Evolutionary conservation across 1,140 invertebrate genomes (phyloP), one percentile per base, ranked within the genome.

Genomic region (Lutraria rhynchaena): DNA sequence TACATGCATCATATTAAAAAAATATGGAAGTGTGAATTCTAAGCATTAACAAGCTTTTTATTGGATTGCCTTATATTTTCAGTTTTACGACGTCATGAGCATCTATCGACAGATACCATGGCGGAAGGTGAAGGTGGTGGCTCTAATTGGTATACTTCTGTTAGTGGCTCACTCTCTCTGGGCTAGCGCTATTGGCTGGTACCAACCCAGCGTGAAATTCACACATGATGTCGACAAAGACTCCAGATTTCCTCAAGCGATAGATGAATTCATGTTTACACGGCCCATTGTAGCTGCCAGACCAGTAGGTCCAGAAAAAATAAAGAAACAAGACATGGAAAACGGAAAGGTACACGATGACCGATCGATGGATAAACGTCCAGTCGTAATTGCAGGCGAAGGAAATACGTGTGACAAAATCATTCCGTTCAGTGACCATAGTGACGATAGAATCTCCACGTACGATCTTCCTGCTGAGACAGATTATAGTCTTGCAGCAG

Each of bases 401-500:
- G 11, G 41, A n/a, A 1, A 2, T n/a, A 13, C 51, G 31, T 80
- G 76, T 35, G 29, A 60, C 4, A 58, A 31, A 67, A 49, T 80
- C 31, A 41, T 53, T n/a, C 49, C 63, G 13, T 69, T 69, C 22
- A 31, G 24, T 2, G 49, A 74, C 1, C 37, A 58, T 29, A 17
- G 35, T 0, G n/a, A 17, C 17, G 55, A 51, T 41, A 57, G 22
- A 17, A 57, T 80, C 17, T 80, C 76, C 2, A 80, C 76, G 0
- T 80, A 55, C 33, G 76, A 80, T 60, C 53, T 80, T 17, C 53
- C 61, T 3, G 29, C 3, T 1, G 65, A 70, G 35, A 80, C 76
- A 11, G 76, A 80, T 51, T 80, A 37, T 31, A 67, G 31, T 17
- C 49, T 80, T 53, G 65, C 35, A 46, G 3, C 63, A 17, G 35